These are phyloP conservation scores for Burhinus bistriatus DNA, from an alignment of 2,113 vertebrate genomes.

Conservation along the genomic window DNA sequence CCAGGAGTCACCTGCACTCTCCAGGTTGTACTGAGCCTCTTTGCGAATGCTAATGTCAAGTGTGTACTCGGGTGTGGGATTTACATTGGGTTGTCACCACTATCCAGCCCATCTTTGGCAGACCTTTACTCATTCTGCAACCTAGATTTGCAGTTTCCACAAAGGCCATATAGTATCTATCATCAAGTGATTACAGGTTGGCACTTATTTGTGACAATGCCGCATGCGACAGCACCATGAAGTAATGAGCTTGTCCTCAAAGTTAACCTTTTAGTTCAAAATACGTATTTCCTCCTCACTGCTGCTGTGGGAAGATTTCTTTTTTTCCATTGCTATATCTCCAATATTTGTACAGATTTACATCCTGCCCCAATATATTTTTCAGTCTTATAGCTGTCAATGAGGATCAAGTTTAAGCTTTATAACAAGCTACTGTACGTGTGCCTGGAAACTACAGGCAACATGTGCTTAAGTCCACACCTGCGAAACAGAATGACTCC, in stretches of 20 bases:
- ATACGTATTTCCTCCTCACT: background rate
- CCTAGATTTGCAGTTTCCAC: background rate
- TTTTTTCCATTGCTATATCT: background rate
- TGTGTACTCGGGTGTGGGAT: background rate
- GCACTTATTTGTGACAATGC: background rate
- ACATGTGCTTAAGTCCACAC: background rate
- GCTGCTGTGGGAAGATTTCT: background rate
- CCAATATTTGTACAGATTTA: background rate
- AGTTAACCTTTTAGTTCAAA: background rate
- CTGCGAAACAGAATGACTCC: background rate
- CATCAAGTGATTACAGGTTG: rapidly evolving
- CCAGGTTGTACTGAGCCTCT: background rate
- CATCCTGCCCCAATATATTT: background rate
- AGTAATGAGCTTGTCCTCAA: background rate
- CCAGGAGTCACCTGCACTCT: background rate
- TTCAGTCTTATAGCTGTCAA: slow-evolving; percentile 7
- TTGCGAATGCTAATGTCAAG: background rate
- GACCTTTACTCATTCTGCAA: background rate
- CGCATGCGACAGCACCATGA: background rate
- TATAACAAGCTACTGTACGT: background rate
- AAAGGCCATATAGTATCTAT: background rate
- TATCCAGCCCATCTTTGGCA: background rate
- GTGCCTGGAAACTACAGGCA: background rate
- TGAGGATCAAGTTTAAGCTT: slow-evolving; percentile 35
- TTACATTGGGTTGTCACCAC: background rate